These are phyloP conservation scores for Strigamia transsilvanica DNA, from an alignment of 2,888 invertebrate genomes.

Conservation along the genomic window DNA sequence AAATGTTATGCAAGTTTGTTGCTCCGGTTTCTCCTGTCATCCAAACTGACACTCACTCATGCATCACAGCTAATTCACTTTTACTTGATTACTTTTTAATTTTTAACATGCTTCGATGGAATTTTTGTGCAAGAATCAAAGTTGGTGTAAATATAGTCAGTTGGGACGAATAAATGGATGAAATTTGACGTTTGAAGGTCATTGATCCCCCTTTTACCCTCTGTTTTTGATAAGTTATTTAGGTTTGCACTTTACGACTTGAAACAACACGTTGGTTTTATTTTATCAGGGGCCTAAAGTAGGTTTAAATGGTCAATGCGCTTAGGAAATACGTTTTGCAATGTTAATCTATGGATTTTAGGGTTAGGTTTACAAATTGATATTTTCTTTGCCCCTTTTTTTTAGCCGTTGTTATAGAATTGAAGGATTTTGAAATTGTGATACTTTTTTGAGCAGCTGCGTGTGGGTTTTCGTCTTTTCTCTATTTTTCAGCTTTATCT, in stretches of 20 bases:
- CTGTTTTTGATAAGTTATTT: slow-evolving; percentile 10
- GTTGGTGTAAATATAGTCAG: not conserved
- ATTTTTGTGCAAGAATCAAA: not conserved
- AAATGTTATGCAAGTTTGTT: slow-evolving; percentile 12
- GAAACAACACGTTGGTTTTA: not conserved
- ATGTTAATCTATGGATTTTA: not conserved
- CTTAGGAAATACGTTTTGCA: not conserved
- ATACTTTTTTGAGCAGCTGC: not conserved
- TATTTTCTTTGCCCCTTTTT: not conserved
- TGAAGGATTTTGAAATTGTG: not conserved
- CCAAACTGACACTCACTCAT: slow-evolving; percentile 9
- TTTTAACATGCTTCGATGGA: not conserved
- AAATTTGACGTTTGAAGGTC: slow-evolving; percentile 31
- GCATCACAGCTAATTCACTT: not conserved
- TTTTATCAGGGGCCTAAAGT: not conserved
- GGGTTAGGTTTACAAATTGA: not conserved
- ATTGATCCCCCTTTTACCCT: not conserved
- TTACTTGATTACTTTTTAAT: not conserved
- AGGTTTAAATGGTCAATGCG: too few relatives aligned
- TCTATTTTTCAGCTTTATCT: not conserved
- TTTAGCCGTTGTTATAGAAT: not conserved
- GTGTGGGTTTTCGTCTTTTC: not conserved
- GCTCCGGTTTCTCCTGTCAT: not conserved
- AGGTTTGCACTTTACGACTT: not conserved
- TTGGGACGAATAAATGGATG: slow-evolving; percentile 14